These are phyloP conservation scores for Mimumesa dahlbomi DNA, from an alignment of 2,888 invertebrate species.

Conservation along the genomic window DNA sequence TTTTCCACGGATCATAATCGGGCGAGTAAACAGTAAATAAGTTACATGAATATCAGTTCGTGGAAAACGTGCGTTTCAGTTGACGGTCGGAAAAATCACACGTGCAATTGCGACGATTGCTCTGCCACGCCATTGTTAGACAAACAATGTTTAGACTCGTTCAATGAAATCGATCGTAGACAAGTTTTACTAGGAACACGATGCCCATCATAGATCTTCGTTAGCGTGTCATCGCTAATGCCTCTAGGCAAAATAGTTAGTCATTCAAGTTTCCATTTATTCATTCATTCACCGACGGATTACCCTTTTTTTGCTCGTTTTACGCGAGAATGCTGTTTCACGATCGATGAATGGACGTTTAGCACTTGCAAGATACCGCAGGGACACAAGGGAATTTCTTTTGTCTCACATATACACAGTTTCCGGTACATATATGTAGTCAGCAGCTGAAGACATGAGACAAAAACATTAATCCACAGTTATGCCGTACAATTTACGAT, in stretches of 20 bases:
- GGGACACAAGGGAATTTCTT: constrained; percentile 5
- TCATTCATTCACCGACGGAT: constrained; percentile 41
- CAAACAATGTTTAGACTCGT: too few relatives aligned
- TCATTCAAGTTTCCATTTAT: constrained; percentile 40
- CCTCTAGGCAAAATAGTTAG: constrained; percentile 32
- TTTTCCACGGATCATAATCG: too few relatives aligned
- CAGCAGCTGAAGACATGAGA: too few relatives aligned
- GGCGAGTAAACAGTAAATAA: too few relatives aligned
- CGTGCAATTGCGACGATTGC: too few relatives aligned
- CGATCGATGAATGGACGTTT: constrained; percentile 40
- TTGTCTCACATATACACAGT: neutral
- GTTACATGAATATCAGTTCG: too few relatives aligned
- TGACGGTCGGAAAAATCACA: too few relatives aligned
- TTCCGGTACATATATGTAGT: too few relatives aligned
- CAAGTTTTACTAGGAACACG: constrained; percentile 38
- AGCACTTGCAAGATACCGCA: constrained; percentile 35
- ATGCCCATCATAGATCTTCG: neutral
- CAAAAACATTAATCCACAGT: too few relatives aligned
- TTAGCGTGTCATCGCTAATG: constrained; percentile 47
- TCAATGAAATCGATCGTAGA: constrained; percentile 23
- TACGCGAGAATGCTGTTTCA: constrained; percentile 29
- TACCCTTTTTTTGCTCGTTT: constrained; percentile 10
- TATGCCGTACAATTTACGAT: too few relatives aligned
- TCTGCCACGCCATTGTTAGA: too few relatives aligned
- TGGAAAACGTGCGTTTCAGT: too few relatives aligned